Conservation (phyloP, 2,113 vertebrate genomes). For the Corythornis vintsioides region DNA sequence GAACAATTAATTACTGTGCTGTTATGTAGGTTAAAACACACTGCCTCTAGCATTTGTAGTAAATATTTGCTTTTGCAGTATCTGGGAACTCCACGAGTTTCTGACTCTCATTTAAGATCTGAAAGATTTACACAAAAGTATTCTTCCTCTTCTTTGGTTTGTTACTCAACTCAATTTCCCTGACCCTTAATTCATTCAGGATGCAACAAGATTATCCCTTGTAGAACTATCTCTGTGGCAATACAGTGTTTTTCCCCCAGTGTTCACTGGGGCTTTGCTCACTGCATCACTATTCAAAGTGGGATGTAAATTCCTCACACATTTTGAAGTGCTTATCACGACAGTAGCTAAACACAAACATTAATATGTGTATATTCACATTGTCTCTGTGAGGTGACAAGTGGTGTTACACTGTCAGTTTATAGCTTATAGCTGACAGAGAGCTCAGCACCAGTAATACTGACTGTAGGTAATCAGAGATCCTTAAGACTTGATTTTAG, state of each 20-base stretch:
- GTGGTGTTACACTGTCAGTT: background rate
- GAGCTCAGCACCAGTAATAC: background rate
- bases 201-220: background rate
- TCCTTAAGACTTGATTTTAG: background rate
- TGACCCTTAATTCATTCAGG: background rate
- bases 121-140: background rate
- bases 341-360: background rate
- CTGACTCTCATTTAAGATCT: background rate
- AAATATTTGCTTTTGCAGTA: background rate
- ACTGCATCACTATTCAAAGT: background rate
- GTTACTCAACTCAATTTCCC: background rate
- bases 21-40: background rate
- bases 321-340: background rate
- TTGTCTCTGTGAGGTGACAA: background rate
- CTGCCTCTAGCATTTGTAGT: background rate
- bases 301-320: background rate
- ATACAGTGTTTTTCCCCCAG: background rate
- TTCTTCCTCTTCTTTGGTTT: background rate
- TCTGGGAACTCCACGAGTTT: background rate
- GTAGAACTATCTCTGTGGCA: background rate
- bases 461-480: background rate
- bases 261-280: background rate
- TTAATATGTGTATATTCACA: background rate
- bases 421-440: background rate
- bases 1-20: background rate